phyloP scores from a whole-genome alignment of 2,797 vertebrate genomes.

The Cheirogaleus major region DNA sequence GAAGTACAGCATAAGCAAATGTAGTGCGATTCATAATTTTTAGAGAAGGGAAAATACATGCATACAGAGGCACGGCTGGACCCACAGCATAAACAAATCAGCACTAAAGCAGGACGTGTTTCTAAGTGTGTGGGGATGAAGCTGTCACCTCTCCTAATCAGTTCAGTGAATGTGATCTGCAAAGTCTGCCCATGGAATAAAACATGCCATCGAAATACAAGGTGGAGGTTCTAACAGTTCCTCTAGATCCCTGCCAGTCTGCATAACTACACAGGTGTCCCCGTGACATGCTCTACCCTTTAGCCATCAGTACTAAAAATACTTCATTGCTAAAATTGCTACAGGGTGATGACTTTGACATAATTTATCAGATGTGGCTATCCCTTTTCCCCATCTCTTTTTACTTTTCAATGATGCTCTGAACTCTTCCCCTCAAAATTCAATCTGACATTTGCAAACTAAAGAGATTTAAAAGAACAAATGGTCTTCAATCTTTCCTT shows the following conservation, averaged over 20 bases:
- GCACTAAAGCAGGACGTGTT: neutral
- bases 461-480: constrained; percentile 81
- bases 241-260: neutral
- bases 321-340: constrained; percentile 28
- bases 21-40: neutral
- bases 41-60: neutral
- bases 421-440: constrained; percentile 72
- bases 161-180: neutral
- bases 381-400: neutral
- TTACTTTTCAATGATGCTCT: constrained; percentile 59
- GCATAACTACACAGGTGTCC: neutral
- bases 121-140: neutral
- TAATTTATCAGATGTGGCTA: constrained; percentile 47
- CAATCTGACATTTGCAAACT: constrained; percentile 82
- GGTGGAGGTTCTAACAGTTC: neutral
- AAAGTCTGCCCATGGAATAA: neutral
- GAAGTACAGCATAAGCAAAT: neutral
- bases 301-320: constrained; percentile 65
- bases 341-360: constrained; percentile 48
- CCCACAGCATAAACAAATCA: neutral
- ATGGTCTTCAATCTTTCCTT: constrained; percentile 72
- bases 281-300: neutral
- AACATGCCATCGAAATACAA: neutral
- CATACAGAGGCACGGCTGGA: neutral
- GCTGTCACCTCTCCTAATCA: neutral